A percentile compares a stretch with the other conserved stretches of the same genome.
Evolutionary conservation across 2,888 invertebrate genomes (phyloP).

Genomic region (Microctonus hyperodae): DNA sequence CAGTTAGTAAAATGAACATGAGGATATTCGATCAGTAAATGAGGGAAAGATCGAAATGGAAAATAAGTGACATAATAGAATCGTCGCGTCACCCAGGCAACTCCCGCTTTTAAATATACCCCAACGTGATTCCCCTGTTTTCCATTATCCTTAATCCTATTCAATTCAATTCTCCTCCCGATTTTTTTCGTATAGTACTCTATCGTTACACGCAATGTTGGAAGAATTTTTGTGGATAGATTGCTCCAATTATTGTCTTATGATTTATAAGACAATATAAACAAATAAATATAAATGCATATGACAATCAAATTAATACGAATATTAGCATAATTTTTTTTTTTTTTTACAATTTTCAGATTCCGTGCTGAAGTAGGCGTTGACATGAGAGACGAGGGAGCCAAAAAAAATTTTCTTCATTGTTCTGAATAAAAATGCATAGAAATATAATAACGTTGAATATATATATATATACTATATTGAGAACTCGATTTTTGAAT

Average conservation of each 20-base stretch:
- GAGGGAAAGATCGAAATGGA: neutral
- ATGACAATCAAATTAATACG: neutral
- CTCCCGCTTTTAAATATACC: constrained; percentile 9
- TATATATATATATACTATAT: neutral
- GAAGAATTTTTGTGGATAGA: neutral
- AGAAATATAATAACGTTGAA: neutral
- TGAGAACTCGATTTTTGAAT: neutral
- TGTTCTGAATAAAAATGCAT: neutral
- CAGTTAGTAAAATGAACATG: neutral
- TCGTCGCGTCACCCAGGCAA: constrained; percentile 18
- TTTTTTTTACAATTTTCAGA: neutral
- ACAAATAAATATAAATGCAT: neutral
- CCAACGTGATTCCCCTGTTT: neutral
- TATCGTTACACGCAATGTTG: neutral
- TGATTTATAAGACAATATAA: neutral
- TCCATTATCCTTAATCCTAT: constrained; percentile 11
- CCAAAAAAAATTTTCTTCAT: neutral
- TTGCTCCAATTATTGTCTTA: neutral
- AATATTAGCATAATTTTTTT: neutral
- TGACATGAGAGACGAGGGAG: neutral
- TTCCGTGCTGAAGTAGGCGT: neutral
- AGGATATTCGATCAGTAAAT: neutral
- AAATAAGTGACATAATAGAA: neutral
- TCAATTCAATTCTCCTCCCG: neutral
- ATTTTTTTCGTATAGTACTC: constrained; percentile 1